Percentiles rank a stretch among this genome's conserved stretches.
phyloP scores from a whole-genome alignment of 2,888 invertebrate genomes.

The Pristionchus entomophagus region DNA sequence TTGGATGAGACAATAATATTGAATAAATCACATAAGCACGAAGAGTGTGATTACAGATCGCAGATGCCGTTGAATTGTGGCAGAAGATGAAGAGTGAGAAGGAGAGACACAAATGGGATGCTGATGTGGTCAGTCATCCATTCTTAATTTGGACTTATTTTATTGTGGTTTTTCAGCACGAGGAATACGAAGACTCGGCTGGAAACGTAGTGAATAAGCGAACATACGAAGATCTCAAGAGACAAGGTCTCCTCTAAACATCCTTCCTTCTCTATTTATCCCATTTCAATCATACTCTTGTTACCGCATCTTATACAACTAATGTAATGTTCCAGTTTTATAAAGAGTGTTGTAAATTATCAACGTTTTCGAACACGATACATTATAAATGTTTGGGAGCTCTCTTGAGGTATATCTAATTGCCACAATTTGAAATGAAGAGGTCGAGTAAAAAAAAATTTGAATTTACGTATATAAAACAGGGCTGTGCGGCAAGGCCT shows the following conservation, averaged over 20 bases:
- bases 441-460: no score
- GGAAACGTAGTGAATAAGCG: conserved; percentile 99
- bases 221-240: conserved; percentile 96
- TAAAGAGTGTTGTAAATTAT: background rate
- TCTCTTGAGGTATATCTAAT: no score
- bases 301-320: background rate
- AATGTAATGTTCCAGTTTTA: background rate
- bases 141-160: background rate
- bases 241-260: conserved; percentile 91
- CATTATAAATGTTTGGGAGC: no score
- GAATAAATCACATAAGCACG: conserved; percentile 81
- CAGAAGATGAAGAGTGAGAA: conserved; percentile 96
- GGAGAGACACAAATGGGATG: conserved; percentile 80
- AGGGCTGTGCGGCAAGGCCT: no score
- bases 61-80: conserved; percentile 85
- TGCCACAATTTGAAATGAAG: no score
- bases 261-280: conserved; percentile 20
- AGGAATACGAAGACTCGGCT: conserved; percentile 97
- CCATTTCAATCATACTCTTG: background rate
- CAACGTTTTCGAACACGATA: no score
- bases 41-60: conserved; percentile 56
- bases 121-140: conserved; percentile 47
- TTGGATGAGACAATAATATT: background rate
- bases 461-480: no score
- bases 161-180: conserved; percentile 78